These are phyloP conservation scores for Pelmatolapia mariae DNA, from an alignment of 2,113 vertebrate species.

Conservation along the genomic window DNA sequence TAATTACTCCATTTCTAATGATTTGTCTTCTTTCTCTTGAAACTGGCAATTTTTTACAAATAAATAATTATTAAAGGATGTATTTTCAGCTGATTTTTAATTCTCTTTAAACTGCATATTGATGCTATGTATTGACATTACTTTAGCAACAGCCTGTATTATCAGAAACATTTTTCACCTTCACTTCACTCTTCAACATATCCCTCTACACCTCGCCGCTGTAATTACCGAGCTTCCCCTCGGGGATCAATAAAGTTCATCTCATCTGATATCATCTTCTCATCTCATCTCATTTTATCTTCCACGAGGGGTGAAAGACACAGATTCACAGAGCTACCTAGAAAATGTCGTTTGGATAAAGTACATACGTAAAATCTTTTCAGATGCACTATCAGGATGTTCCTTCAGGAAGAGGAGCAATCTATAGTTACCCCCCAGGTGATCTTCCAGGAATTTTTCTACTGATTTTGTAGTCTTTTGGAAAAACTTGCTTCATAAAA, in stretches of 20 bases:
- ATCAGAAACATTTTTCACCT: neutral
- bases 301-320: neutral
- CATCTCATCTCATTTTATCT: neutral
- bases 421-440: neutral
- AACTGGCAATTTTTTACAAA: neutral
- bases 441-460: neutral
- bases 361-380: neutral
- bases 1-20: neutral
- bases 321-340: neutral
- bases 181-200: neutral
- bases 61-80: neutral
- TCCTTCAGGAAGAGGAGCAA: neutral
- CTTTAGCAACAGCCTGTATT: neutral
- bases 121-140: neutral
- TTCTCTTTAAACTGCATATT: neutral
- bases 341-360: neutral
- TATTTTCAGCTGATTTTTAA: neutral
- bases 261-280: neutral
- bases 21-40: neutral
- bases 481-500: neutral
- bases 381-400: neutral
- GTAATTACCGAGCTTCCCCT: neutral
- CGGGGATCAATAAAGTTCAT: constrained; percentile 11
- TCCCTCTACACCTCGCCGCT: neutral
- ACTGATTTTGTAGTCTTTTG: neutral